Evolutionary conservation across 2,113 vertebrate genomes (phyloP).

Genomic region (Poecile atricapillus): DNA sequence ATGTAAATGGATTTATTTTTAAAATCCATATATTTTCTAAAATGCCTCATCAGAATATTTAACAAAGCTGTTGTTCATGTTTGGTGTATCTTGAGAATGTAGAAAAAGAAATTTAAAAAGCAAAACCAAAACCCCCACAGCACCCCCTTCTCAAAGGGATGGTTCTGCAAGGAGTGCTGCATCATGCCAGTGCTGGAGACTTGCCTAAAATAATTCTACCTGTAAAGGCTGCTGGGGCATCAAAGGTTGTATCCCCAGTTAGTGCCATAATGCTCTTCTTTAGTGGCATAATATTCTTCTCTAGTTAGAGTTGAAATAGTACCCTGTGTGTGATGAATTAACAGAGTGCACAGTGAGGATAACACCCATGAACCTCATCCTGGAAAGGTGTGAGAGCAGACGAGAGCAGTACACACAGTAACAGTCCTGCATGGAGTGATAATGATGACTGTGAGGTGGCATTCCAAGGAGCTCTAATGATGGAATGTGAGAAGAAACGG

Average conservation of each 20-base stretch:
- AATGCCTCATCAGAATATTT: neutral
- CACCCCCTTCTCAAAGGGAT: accelerated
- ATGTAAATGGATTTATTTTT: neutral
- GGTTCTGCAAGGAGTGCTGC: neutral
- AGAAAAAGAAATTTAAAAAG: neutral
- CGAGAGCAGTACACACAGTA: neutral
- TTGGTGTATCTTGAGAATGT: neutral
- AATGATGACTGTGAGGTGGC: neutral
- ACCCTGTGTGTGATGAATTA: neutral
- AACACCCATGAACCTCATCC: neutral
- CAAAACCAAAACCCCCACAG: neutral
- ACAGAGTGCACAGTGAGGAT: neutral
- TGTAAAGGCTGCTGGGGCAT: neutral
- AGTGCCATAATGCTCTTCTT: neutral
- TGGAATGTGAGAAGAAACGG: neutral
- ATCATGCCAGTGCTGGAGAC: too few species aligned
- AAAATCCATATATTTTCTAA: neutral
- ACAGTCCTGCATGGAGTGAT: neutral
- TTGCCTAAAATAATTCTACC: neutral
- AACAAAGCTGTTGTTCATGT: neutral
- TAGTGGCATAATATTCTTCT: neutral
- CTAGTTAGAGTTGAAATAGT: neutral
- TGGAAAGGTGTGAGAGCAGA: neutral
- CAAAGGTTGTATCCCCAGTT: neutral
- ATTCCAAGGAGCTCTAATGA: neutral